Evolutionary conservation across 2,113 vertebrate species (phyloP), one percentile per base, ranked within the genome.

Genomic region (Paraplagusia blochii): DNA sequence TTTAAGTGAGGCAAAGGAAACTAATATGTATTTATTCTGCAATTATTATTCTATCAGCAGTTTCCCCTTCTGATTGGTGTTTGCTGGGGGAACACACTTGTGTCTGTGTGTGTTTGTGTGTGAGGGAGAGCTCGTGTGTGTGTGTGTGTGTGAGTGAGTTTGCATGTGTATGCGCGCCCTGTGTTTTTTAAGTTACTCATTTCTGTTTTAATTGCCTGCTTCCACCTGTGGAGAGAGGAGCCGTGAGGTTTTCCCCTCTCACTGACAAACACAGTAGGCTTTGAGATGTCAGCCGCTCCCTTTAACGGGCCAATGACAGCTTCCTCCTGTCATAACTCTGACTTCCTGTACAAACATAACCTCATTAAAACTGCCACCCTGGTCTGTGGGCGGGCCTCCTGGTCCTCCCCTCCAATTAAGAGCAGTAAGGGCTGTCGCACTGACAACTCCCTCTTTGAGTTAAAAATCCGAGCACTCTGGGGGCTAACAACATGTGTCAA

Each of bases 381-480:
- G 66, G 77, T 84, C 86, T 85, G 81, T 85, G 86, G 84, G 82
- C 77, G 76, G 87, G 80, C 76, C 88, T 87, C 76, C 67, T 63
- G 81, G 79, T 84, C 83, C 80, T 86, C 80, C 87, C 80, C 85
- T 87, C 88, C 88, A 88, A 90, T 90, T 90, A 91, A 84, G 81
- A 85, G 74, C 69, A 79, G 84, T 84, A 81, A 80, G 81, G 82
- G 82, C 80, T 88, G 87, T 88, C 79, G 84, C 77, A 50, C 58
- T 83, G 88, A 90, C 81, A 78, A 87, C 79, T 86, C 82, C 83
- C 82, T 87, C 81, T 86, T 88, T 86, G 85, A 88, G 82, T 88
- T 88, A 88, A 82, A 89, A 85, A 39, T 39, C 75, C 49, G 43
- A 55, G 74, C 61, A 54, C 83, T 86, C 82, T 68, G 44, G 87